Conservation (phyloP, 92 coral and sea anemone species). For the Zoanthus sociatus region DNA sequence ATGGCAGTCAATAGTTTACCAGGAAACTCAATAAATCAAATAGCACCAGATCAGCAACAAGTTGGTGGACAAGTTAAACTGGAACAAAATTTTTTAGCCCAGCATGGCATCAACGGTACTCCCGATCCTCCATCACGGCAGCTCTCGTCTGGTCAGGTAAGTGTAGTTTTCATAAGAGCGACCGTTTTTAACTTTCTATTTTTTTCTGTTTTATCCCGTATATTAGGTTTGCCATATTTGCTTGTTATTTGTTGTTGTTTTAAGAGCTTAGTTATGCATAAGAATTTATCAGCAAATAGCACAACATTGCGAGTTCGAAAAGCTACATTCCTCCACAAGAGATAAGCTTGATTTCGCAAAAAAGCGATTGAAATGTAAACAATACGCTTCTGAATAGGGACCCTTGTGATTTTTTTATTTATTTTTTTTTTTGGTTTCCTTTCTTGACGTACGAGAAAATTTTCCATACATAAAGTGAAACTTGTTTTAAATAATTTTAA, state of each 20-base stretch:
- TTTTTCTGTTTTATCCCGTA: neutral
- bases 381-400: neutral
- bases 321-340: conserved; percentile 30
- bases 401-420: neutral
- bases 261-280: conserved; percentile 2
- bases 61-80: conserved; percentile 69
- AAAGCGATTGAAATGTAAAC: conserved; percentile 9
- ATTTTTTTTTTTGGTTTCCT: conserved; percentile 1
- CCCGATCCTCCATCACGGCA: conserved; percentile 77
- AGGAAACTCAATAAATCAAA: conserved; percentile 71
- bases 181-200: neutral
- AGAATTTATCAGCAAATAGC: neutral
- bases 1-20: conserved; percentile 42
- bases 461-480: neutral
- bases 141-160: conserved; percentile 84
- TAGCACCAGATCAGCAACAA: conserved; percentile 75
- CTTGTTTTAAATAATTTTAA: neutral
- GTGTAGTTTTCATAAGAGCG: conserved; percentile 40
- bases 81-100: conserved; percentile 73
- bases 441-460: no score
- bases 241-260: neutral
- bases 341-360: neutral
- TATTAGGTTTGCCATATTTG: neutral
- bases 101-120: conserved; percentile 84
- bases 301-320: neutral